phyloP scores from a whole-genome alignment of 2,888 invertebrate genomes.

The Acrocera orbiculus region DNA sequence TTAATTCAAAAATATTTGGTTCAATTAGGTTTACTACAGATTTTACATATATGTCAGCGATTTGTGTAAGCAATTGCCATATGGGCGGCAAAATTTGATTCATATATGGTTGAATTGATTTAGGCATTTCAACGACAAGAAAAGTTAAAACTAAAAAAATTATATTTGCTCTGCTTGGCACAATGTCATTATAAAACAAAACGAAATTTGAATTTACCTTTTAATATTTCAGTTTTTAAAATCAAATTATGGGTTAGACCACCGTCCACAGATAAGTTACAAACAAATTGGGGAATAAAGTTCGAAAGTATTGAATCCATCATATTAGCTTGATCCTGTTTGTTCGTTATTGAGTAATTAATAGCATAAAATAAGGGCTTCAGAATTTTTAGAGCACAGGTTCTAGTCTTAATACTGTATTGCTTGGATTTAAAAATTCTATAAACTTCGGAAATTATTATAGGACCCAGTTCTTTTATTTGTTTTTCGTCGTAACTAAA shows the following conservation, averaged over 20 bases:
- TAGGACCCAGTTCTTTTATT: conserved; percentile 46
- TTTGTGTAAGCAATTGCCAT: conserved; percentile 49
- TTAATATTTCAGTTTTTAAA: conserved; percentile 45
- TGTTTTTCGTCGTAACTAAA: conserved; percentile 50
- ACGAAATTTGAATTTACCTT: conserved; percentile 23
- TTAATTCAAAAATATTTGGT: conserved; percentile 34
- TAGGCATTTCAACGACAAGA: conserved; percentile 42
- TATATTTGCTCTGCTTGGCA: not conserved
- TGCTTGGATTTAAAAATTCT: conserved; percentile 44
- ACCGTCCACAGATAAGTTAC: conserved; percentile 37
- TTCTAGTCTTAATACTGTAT: conserved; percentile 40
- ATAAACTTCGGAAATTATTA: conserved; percentile 51
- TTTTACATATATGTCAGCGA: conserved; percentile 45
- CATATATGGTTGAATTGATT: conserved; percentile 40
- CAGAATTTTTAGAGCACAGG: conserved; percentile 48
- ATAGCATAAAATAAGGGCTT: conserved; percentile 37
- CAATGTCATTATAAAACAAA: not conserved
- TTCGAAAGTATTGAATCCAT: conserved; percentile 47
- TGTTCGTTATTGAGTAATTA: conserved; percentile 27
- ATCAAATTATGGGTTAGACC: conserved; percentile 41
- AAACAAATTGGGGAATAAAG: conserved; percentile 44
- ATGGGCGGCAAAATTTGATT: conserved; percentile 44
- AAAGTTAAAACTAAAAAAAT: conserved; percentile 35
- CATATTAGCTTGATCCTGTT: conserved; percentile 38
- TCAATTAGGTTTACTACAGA: conserved; percentile 40